These are phyloP conservation scores for Heterocephalus glaber DNA, from an alignment of 2,113 vertebrate species.

Conservation along the genomic window DNA sequence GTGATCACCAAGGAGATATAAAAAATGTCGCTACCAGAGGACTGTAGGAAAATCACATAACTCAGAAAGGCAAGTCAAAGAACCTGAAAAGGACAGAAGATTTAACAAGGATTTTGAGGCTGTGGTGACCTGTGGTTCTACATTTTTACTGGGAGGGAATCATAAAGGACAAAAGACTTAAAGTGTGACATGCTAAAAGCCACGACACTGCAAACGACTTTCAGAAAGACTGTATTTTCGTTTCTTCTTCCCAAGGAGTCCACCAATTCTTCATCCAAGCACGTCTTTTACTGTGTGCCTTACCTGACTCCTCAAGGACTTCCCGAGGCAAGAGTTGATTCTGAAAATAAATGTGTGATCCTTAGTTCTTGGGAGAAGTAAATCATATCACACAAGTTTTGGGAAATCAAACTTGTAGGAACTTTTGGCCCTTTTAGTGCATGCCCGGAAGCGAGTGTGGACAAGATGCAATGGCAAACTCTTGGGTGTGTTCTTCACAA, in stretches of 20 bases:
- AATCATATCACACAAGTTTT: not conserved
- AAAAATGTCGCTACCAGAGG: not conserved
- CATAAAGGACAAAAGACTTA: not conserved
- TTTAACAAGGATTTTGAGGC: not conserved
- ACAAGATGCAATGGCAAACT: not conserved
- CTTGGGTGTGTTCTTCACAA: not conserved
- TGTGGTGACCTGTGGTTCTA: fast-evolving
- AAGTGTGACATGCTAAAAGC: not conserved
- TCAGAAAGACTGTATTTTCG: not conserved
- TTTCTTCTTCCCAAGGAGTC: not conserved
- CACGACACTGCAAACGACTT: not conserved
- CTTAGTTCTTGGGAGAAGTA: not conserved
- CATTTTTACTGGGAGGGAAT: not conserved
- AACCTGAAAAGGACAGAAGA: not conserved
- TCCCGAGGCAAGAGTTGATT: not conserved
- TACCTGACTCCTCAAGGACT: not conserved
- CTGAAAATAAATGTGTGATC: not conserved
- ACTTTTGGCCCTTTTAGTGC: not conserved
- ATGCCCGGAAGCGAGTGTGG: not conserved
- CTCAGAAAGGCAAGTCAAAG: not conserved
- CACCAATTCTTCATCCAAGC: not conserved
- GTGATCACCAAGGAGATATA: not conserved
- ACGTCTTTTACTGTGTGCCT: not conserved
- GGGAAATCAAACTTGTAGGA: not conserved
- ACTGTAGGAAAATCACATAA: not conserved